Conservation (phyloP, 1,140 invertebrate species). For the Kradibia gibbosae region DNA sequence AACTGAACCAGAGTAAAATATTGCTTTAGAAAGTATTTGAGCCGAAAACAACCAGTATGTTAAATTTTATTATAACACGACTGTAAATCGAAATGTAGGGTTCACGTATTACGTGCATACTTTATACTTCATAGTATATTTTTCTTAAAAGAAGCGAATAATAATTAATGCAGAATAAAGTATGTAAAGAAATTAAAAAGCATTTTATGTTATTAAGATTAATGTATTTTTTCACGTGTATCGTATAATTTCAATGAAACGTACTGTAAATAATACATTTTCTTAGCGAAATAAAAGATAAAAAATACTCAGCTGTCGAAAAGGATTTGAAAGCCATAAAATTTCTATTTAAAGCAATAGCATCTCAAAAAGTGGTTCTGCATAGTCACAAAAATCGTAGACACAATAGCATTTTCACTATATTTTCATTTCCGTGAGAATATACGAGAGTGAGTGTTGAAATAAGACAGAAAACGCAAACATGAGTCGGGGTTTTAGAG, state of each 20-base stretch:
- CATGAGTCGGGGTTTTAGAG: neutral
- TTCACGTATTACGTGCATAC: neutral
- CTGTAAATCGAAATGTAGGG: neutral
- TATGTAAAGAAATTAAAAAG: no score
- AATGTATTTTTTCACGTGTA: no score
- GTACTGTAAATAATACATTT: no score
- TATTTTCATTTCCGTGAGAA: constrained; percentile 36
- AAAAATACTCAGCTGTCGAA: neutral
- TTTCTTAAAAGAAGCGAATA: no score
- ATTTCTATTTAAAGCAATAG: neutral
- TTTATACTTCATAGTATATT: neutral
- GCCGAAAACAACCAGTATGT: neutral
- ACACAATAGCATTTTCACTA: neutral
- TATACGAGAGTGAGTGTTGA: neutral
- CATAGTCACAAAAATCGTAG: neutral
- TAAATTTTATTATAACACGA: neutral
- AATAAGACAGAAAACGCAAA: neutral
- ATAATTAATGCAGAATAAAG: no score
- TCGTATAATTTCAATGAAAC: no score
- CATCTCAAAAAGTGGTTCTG: neutral
- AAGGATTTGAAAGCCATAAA: neutral
- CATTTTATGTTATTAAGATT: no score
- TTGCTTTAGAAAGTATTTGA: constrained; percentile 9
- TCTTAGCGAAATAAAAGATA: neutral
- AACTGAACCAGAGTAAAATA: neutral